Evolutionary conservation across 2,888 invertebrate species (phyloP).

Genomic region (Platerodrilus igneus): DNA sequence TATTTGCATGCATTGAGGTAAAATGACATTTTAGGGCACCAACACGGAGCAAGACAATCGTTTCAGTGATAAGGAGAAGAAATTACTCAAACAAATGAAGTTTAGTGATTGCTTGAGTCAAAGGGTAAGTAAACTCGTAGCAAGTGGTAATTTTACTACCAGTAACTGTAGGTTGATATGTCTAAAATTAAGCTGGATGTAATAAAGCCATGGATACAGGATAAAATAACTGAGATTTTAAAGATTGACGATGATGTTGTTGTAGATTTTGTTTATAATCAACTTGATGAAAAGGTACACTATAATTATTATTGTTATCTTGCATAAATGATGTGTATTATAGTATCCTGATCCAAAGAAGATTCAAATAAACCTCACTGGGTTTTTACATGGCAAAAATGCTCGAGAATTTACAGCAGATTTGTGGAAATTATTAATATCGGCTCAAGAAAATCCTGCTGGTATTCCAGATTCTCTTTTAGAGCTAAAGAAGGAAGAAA

Average conservation of each 20-base stretch:
- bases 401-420: slow-evolving; percentile 97
- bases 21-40: slow-evolving; percentile 73
- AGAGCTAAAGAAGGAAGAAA: slow-evolving; percentile 95
- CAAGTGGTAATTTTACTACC: not conserved
- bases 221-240: slow-evolving; percentile 91
- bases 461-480: slow-evolving; percentile 94
- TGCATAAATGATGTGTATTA: slow-evolving; percentile 39
- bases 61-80: slow-evolving; percentile 99
- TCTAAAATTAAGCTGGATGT: slow-evolving; percentile 96
- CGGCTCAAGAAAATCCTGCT: slow-evolving; percentile 91
- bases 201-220: slow-evolving; percentile 98
- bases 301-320: slow-evolving; percentile 49
- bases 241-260: slow-evolving; percentile 99
- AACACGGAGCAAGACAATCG: slow-evolving; percentile 98
- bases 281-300: slow-evolving; percentile 85
- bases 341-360: slow-evolving; percentile 95
- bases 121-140: slow-evolving; percentile 63
- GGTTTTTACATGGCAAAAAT: slow-evolving; percentile 96
- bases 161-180: slow-evolving; percentile 80
- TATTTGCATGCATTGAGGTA: not conserved
- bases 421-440: slow-evolving; percentile 90
- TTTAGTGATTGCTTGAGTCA: slow-evolving; percentile 91
- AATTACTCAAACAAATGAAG: slow-evolving; percentile 97
- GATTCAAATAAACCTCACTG: slow-evolving; percentile 99
- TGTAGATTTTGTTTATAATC: slow-evolving; percentile 97